Base-by-base conservation (phyloP, 2,797 vertebrate species). In the Pteronotus mesoamericanus region DNA sequence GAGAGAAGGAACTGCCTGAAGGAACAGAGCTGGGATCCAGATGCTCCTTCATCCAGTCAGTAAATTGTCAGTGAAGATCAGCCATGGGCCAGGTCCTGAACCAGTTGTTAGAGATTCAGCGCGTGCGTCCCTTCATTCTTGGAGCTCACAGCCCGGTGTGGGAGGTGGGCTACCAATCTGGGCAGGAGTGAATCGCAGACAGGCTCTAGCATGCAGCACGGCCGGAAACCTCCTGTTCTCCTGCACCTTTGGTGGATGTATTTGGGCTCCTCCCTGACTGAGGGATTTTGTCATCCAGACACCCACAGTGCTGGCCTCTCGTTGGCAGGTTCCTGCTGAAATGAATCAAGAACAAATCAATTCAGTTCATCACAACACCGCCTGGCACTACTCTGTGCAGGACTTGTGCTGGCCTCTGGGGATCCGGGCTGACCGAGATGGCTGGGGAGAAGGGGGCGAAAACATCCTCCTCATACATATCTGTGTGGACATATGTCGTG, bases 171-270 rank as follows among this genome's bases (percentile, higher is more conserved):
- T 37, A 0, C 10, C 29, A 8, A 4, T 10, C 46, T 7, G 37
- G 0, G 48, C 37, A 14, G 12, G n/a, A 42, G 53, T 8, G 16
- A 57, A 1, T n/a, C 1, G 2, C 6, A 42, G 89, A 37, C 1
- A 5, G 66, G 48, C 22, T 22, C 90, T 0, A 7, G 48, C 3
- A 2, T 3, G 16, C 0, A 8, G 51, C 2, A 0, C 10, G n/a
- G 34, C 42, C 44, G 15, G 72, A 3, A 29, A 16, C 77, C 32
- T 42, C 22, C 34, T 3, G 1, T 29, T 66, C 91, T 29, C 48
- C 78, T 66, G 68, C 22, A 5, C 39, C 55, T 74, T 24, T 21
- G 12, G 68, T 24, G 6, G 21, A 21, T 10, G 18, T 15, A 6
- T 79, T 39, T 19, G 37, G 24, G 32, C 29, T 59, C 26, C 34